These are phyloP conservation scores for Somateria mollissima DNA, from an alignment of 2,797 vertebrate species.

Conservation along the genomic window DNA sequence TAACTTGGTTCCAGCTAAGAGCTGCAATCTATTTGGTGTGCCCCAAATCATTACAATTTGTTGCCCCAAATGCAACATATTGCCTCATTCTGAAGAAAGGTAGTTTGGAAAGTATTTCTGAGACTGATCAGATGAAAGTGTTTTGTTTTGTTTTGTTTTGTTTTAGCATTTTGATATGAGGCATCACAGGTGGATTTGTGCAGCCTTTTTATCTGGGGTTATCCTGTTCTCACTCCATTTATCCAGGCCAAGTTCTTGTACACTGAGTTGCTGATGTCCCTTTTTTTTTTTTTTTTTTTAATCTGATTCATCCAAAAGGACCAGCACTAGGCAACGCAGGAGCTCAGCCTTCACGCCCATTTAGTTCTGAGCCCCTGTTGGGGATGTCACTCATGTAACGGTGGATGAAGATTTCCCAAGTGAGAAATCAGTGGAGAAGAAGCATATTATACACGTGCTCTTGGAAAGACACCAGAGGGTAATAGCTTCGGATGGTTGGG, in stretches of 20 bases:
- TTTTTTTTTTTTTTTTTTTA: background rate
- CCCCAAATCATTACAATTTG: background rate
- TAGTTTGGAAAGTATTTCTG: background rate
- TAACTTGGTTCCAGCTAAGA: background rate
- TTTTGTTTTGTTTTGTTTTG: background rate
- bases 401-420: background rate
- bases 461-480: background rate
- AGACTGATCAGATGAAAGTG: background rate
- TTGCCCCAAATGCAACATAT: background rate
- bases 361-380: background rate
- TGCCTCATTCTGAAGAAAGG: background rate
- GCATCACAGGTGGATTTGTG: background rate
- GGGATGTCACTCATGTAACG: background rate
- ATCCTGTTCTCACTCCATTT: background rate
- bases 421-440: background rate
- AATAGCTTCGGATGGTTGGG: background rate
- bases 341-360: background rate
- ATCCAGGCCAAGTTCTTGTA: background rate
- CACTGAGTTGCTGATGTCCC: background rate
- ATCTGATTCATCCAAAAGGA: background rate
- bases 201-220: background rate
- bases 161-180: background rate
- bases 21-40: background rate
- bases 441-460: background rate
- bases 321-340: background rate